Evolutionary conservation across 2,797 vertebrate genomes (phyloP).

Genomic region (Nasua narica): DNA sequence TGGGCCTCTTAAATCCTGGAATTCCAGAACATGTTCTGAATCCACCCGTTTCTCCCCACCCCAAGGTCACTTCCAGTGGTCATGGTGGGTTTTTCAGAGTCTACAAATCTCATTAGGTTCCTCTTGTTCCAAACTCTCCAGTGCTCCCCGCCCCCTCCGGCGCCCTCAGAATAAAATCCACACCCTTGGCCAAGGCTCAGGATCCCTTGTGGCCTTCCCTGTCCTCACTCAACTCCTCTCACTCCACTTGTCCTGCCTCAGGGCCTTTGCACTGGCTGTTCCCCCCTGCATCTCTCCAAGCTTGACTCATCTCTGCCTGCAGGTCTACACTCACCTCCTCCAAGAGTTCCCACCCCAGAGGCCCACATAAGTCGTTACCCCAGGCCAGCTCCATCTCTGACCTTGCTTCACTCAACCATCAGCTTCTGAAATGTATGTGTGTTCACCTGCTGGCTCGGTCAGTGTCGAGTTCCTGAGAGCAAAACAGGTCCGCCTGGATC

Average conservation of each 20-base stretch:
- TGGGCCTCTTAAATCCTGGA: background rate
- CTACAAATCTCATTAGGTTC: background rate
- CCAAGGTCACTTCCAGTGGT: background rate
- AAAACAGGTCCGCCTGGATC: background rate
- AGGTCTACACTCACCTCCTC: background rate
- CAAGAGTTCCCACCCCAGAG: background rate
- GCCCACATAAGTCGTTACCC: background rate
- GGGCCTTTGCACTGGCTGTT: background rate
- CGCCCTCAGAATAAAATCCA: background rate
- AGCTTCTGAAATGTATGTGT: background rate
- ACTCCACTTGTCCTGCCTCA: background rate
- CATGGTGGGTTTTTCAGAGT: background rate
- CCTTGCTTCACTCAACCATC: background rate
- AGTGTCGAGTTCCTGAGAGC: background rate
- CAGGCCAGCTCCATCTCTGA: background rate
- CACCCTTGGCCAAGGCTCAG: background rate
- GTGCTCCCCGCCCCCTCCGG: too few species aligned
- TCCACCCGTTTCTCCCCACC: background rate
- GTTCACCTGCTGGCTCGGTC: background rate
- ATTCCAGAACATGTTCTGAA: background rate
- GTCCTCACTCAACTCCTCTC: background rate
- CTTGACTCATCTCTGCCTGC: background rate
- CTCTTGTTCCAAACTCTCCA: background rate
- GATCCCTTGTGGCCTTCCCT: background rate
- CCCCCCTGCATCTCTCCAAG: background rate